Evolutionary conservation across 2,797 vertebrate species (phyloP), one percentile per base, ranked within the genome.

Genomic region (Chaetodon trifasciatus): DNA sequence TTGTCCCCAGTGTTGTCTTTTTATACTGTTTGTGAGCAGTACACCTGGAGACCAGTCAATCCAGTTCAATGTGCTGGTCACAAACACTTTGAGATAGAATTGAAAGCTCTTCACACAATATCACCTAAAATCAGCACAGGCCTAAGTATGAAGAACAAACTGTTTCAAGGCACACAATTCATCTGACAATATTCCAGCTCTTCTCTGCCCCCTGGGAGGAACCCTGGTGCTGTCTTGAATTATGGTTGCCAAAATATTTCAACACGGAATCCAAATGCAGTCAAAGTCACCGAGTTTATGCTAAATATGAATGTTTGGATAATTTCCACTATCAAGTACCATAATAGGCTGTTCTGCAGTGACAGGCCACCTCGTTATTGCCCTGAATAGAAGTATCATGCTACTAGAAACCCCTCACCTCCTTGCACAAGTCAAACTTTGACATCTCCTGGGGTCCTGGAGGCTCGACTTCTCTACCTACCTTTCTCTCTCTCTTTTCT

Each of bases 281-380:
- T 94, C 95, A 96, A 95, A 95, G 94, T 95, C 95, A 96, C 92
- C 92, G 79, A 94, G 95, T 94, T 95, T 95, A 95, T 93, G 93
- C 94, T 95, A 94, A 95, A 95, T 94, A 92, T 88, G 72, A 93
- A 94, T 92, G 83, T 92, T 92, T 94, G 84, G 90, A 93, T 92
- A 91, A 93, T 92, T 93, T 86, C 66, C 32, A 86, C 93, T 88
- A 94, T 94, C 73, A 89, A 39, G 79, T 35, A 62, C 73, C 78
- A 92, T 90, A 91, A 94, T 90, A 78, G 87, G 84, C 74, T 70
- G 86, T 85, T 79, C 76, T 49, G 75, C 67, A 79, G 86, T 82
- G 86, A 93, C 88, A 88, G 89, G 85, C 82, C 89, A 89, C 90
- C 89, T 89, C 91, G 83, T 77, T 82, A 46, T 55, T 24, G 52